These are phyloP conservation scores for Daubentonia madagascariensis DNA, from an alignment of 2,113 vertebrate species.

Conservation along the genomic window DNA sequence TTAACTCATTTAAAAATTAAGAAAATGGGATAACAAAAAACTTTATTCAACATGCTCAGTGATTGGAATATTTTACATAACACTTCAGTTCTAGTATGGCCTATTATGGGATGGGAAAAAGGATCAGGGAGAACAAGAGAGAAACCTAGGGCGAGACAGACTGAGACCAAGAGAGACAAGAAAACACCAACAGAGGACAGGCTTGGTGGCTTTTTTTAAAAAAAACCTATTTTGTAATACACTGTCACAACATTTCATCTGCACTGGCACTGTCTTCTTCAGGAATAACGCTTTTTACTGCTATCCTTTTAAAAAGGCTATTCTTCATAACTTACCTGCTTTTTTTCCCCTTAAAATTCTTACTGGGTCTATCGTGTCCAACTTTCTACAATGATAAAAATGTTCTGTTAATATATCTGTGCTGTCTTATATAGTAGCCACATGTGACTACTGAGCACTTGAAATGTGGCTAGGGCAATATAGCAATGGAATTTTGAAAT, in stretches of 20 bases:
- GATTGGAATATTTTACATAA: conserved; percentile 27
- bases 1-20: background rate
- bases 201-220: background rate
- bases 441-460: background rate
- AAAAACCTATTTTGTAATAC: background rate
- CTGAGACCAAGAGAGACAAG: background rate
- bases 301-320: background rate
- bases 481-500: background rate
- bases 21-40: background rate
- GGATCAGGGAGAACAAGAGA: background rate
- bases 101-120: background rate
- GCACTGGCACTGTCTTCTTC: background rate
- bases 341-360: background rate
- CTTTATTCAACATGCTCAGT: background rate
- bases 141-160: background rate
- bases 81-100: background rate
- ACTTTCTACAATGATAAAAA: conserved; percentile 5
- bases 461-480: background rate
- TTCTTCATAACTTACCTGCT: background rate
- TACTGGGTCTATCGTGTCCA: background rate
- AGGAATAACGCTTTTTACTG: background rate
- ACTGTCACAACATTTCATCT: background rate
- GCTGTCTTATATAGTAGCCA: background rate
- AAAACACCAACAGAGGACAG: background rate
- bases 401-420: background rate